Base-by-base conservation (phyloP, 64 coral and sea anemone species). In the Montipora efflorescens region DNA sequence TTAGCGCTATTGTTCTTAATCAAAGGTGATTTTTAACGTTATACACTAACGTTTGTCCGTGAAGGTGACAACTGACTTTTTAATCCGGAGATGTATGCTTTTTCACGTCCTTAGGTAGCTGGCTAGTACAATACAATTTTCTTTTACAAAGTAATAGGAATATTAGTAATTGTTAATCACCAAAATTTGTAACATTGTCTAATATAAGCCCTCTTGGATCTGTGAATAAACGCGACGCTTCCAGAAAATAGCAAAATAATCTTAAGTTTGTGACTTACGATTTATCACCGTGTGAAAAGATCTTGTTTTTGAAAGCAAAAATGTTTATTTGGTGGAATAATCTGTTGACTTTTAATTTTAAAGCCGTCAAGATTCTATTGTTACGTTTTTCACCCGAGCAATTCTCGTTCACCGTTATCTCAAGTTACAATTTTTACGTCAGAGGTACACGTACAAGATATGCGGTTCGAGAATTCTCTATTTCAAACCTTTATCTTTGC, bases 101-200 rank as follows among this genome's bases (percentile, higher is more conserved):
- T 71, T 5, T 86, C 71, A 7, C 25, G n/a, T 14, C 11, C 7
- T 48, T 6, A 64, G 9, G 13, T 48, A 5, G 19, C 8, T 19
- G 71, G 44, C 18, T 86, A 71, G 82, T 86, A 86, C 82, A 83
- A n/a, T 50, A 50, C 49, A 86, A 46, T 86, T 86, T 86, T 45
- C 64, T 86, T 64, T 71, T 66, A 71, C 59, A 86, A 86, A 86
- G 82, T 86, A 86, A 86, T 86, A 22, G 61, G 50, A 71, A 86
- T 86, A 86, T 86, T 70, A 86, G 47, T 86, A 86, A 86, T 86
- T 86, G 82, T 51, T 23, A 86, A 72, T 69, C 82, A 71, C 64
- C 46, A 86, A 86, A 68, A 86, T 70, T 72, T 86, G 82, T 86
- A 86, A 86, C 82, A 86, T 72, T 86, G 66, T 47, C 68, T 72